phyloP scores from a whole-genome alignment of 2,113 vertebrate genomes.

The Anser brachyrhynchus region DNA sequence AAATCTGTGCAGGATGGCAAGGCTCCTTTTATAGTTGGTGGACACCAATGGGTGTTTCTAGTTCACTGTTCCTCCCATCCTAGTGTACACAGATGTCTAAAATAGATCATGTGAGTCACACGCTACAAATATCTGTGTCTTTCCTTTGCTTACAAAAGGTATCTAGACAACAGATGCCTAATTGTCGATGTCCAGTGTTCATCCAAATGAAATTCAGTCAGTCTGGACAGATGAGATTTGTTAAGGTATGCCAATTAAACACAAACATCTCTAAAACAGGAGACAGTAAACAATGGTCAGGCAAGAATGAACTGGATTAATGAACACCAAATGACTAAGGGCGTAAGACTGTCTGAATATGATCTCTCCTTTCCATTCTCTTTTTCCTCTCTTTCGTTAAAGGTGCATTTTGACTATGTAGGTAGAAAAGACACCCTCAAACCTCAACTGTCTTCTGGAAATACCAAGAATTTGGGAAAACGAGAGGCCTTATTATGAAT shows the following conservation, averaged over 20 bases:
- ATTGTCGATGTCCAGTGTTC: not conserved
- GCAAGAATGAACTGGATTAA: not conserved
- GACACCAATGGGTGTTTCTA: not conserved
- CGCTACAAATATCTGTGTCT: not conserved
- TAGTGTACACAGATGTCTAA: conserved; percentile 46
- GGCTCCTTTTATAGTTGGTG: not conserved
- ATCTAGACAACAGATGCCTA: conserved; percentile 50
- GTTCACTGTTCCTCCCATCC: not conserved
- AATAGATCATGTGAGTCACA: conserved; percentile 66
- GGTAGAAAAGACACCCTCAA: not conserved
- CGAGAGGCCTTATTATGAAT: not conserved
- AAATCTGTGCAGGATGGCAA: not conserved
- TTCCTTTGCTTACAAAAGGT: conserved; percentile 29
- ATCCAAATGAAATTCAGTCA: not conserved
- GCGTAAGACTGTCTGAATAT: not conserved
- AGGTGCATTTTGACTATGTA: not conserved
- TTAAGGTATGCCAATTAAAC: not conserved
- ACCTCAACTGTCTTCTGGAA: not conserved
- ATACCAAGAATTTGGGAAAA: not conserved
- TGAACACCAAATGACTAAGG: not conserved
- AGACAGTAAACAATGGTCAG: not conserved
- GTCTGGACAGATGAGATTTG: conserved; percentile 13
- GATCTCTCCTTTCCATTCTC: not conserved
- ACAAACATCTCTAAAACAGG: not conserved
- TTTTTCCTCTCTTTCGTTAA: not conserved